A percentile compares a stretch with the other conserved stretches of the same genome.
Conservation (phyloP, 1,140 invertebrate genomes). For the Pseudomyrmex flavicornis region DNA sequence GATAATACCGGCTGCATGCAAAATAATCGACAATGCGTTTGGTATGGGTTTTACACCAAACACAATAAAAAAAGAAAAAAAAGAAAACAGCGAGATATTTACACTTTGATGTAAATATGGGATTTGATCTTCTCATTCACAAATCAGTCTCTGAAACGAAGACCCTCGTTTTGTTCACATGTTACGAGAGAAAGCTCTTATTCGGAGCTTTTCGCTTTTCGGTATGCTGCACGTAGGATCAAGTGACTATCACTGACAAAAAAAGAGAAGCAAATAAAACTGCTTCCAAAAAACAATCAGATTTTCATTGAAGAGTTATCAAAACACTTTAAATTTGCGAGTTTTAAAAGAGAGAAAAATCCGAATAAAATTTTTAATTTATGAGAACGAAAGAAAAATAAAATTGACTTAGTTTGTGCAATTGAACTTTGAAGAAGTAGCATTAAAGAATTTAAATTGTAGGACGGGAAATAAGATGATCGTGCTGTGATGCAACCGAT, state of each 20-base stretch:
- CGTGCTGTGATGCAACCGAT: conserved; percentile 22
- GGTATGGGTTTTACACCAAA: neutral
- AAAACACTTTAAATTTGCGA: neutral
- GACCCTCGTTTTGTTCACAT: neutral
- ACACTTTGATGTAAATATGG: neutral
- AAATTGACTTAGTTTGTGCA: neutral
- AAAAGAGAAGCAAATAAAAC: neutral
- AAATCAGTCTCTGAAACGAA: neutral
- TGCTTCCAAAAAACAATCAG: neutral
- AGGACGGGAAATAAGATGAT: neutral
- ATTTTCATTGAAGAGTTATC: neutral
- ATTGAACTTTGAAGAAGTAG: too few species aligned
- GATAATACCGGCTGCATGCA: neutral
- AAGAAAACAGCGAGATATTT: neutral
- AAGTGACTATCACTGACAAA: conserved; percentile 14
- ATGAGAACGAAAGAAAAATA: neutral
- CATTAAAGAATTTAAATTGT: too few species aligned
- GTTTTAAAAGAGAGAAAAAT: neutral
- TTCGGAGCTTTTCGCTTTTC: neutral
- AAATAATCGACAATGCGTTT: neutral
- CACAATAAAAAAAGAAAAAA: neutral
- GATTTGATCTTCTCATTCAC: neutral
- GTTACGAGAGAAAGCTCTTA: neutral
- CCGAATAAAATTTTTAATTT: neutral
- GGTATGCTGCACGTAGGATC: neutral